A percentile compares a stretch with the other conserved stretches of the same genome.
Evolutionary conservation across 2,113 vertebrate species (phyloP).

Genomic region (Anolis carolinensis): DNA sequence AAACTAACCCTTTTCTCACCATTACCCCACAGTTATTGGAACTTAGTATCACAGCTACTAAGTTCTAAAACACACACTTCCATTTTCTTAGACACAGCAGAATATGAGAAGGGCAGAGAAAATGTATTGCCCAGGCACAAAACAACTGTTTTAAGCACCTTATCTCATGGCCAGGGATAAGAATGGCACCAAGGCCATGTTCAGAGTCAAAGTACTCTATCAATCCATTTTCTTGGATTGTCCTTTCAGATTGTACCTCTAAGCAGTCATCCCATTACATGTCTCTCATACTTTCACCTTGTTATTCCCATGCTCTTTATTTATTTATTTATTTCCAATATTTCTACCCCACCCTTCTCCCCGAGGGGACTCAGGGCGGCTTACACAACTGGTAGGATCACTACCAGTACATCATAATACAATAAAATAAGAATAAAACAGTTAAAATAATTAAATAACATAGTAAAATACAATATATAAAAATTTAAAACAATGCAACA

Average conservation of each 20-base stretch:
- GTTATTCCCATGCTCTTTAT: neutral
- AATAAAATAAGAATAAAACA: no score
- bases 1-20: neutral
- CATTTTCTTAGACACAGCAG: neutral
- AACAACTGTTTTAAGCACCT: neutral
- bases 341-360: no score
- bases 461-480: no score
- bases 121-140: neutral
- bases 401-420: no score
- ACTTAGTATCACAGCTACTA: neutral
- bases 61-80: neutral
- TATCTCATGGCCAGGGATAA: no score
- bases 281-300: neutral
- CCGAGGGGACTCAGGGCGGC: no score
- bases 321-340: no score
- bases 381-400: no score
- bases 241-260: neutral
- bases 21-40: neutral
- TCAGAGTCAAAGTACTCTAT: neutral
- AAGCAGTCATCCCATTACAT: neutral
- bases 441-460: no score
- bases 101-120: neutral
- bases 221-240: neutral
- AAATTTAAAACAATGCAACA: no score
- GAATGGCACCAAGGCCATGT: no score